Evolutionary conservation across 2,888 invertebrate genomes (phyloP), one percentile per base, ranked within the genome.

Genomic region (Cephus pygmeus): DNA sequence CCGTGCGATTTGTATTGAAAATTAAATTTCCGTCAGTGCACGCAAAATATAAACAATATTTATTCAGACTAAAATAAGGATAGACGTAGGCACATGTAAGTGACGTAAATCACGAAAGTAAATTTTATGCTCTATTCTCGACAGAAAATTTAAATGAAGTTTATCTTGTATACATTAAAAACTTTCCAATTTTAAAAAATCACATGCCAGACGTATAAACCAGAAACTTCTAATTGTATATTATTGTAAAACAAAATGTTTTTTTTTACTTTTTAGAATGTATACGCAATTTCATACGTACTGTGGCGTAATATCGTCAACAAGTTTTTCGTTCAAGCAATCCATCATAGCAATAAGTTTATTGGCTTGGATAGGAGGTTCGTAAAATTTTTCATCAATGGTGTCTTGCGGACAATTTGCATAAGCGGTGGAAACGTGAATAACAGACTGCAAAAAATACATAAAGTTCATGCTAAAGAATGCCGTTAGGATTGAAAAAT

Each of bases 391-490:
- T 87, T 94, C 94, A 76, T 93, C 93, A 76, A 94, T 93, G 4
- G 83, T 80, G 36, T 90, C 83, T 69, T 90, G 82, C 6, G 92
- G 91, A 79, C 94, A 94, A 83, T 94, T 93, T 1, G 93, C 92
- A 80, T 93, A 94, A 0, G 94, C 94, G 0, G 94, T 94, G 0
- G 94, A 94, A 1, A 94, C 93, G 85, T 94, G 94, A 68, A 94
- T 88, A 77, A 93, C 91, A 73, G 93, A 92, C 91, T 92, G 90
- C 34, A 90, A 85, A 77, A 30, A 73, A 71, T 30, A 69, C 2
- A 56, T 56, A 23, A 56, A 23, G 9, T 9, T 9, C 9, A 56
- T 23, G 23, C 23, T 23, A 56, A 56, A 56, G 9, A 1, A 9
- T 56, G 23, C 4, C 56, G 9, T 23, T 9, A 56, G 0, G 9